Percentiles rank a stretch among this genome's conserved stretches.
Conservation (phyloP, 2,113 vertebrate genomes). For the Butastur rufipennis region DNA sequence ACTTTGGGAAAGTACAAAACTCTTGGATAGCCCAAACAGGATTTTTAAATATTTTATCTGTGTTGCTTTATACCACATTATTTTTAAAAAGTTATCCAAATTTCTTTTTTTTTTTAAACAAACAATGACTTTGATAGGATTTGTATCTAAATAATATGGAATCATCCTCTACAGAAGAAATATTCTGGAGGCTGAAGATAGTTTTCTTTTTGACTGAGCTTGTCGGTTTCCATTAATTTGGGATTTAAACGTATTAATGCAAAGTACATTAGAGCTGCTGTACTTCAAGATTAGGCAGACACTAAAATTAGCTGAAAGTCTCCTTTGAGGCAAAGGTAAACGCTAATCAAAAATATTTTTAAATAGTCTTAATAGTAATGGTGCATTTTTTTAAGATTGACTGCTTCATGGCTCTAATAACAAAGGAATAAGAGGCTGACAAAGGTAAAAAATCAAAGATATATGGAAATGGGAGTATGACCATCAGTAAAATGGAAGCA, state of each 20-base stretch:
- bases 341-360: slow-evolving; percentile 44
- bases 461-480: background rate
- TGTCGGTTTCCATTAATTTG: slow-evolving; percentile 38
- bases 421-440: background rate
- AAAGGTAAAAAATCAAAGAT: background rate
- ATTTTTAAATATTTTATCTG: background rate
- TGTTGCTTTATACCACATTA: background rate
- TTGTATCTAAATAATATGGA: background rate
- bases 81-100: background rate
- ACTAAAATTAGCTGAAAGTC: slow-evolving; percentile 42
- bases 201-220: background rate
- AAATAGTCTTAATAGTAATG: slow-evolving; percentile 23
- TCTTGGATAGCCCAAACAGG: background rate
- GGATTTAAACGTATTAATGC: slow-evolving; percentile 38
- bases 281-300: slow-evolving; percentile 27
- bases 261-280: background rate
- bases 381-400: slow-evolving; percentile 10
- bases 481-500: background rate
- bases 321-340: slow-evolving; percentile 60
- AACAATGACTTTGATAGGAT: background rate
- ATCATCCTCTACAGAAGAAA: background rate
- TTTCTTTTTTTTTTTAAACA: background rate
- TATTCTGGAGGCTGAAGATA: background rate
- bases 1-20: background rate
- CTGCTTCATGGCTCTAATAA: background rate